Percentiles rank a stretch among this genome's conserved stretches.
Evolutionary conservation across 2,888 invertebrate genomes (phyloP).

Genomic region (Ferdinandea cuprea): DNA sequence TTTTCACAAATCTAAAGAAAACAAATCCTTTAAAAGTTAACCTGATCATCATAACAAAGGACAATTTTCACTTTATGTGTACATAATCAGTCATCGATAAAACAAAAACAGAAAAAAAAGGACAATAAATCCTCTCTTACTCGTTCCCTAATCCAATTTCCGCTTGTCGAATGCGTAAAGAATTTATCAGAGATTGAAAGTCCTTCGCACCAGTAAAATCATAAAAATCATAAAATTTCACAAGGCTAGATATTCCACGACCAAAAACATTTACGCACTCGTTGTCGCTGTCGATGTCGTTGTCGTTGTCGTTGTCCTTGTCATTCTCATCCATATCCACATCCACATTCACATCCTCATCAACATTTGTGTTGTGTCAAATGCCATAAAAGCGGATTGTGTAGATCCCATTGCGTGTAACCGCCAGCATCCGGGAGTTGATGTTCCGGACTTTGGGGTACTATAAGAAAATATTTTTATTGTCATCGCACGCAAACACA

Average conservation of each 20-base stretch:
- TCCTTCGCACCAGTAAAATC: constrained; percentile 51
- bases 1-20: background rate
- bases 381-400: constrained; percentile 74
- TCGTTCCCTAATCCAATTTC: constrained; percentile 47
- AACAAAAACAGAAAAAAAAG: constrained; percentile 19
- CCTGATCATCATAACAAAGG: constrained; percentile 33
- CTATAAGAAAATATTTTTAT: constrained; percentile 71
- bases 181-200: constrained; percentile 64
- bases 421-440: constrained; percentile 71
- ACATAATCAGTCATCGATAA: constrained; percentile 37
- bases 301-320: constrained; percentile 38
- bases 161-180: constrained; percentile 49
- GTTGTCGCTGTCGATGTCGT: constrained; percentile 44
- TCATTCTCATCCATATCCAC: constrained; percentile 51
- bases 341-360: constrained; percentile 59
- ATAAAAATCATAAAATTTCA: constrained; percentile 45
- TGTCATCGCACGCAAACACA: constrained; percentile 34
- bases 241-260: constrained; percentile 12
- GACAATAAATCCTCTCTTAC: constrained; percentile 33
- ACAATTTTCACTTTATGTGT: constrained; percentile 36
- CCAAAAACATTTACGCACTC: constrained; percentile 11
- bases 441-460: constrained; percentile 70
- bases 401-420: constrained; percentile 72
- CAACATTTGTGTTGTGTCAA: constrained; percentile 72
- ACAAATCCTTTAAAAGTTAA: constrained; percentile 6